Evolutionary conservation across 1,140 invertebrate genomes (phyloP).

Genomic region (Chymomyza costata): DNA sequence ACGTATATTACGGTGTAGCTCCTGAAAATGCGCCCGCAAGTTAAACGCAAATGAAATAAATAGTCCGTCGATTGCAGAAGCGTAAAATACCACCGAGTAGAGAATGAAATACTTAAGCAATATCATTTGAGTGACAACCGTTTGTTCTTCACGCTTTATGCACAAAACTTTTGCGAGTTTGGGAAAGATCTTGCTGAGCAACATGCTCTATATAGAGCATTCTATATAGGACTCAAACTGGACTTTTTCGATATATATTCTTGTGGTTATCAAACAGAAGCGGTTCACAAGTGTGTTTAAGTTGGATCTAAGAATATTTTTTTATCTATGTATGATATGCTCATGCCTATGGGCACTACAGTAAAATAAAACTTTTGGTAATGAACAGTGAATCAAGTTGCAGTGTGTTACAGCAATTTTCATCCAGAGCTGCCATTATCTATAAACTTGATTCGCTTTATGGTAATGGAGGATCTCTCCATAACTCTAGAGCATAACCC

Average conservation of each 20-base stretch:
- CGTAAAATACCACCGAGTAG: conserved; percentile 12
- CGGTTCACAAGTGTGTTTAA: conserved; percentile 34
- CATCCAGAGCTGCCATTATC: too few relatives aligned
- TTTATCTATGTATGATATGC: too few relatives aligned
- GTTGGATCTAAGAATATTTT: background rate
- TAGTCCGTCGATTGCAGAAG: conserved; percentile 20
- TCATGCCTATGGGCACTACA: too few relatives aligned
- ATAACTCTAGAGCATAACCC: too few relatives aligned
- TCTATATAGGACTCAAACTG: conserved; percentile 58
- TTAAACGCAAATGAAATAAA: conserved; percentile 26
- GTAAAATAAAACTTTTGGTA: too few relatives aligned
- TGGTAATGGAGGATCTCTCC: too few relatives aligned
- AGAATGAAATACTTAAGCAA: conserved; percentile 14
- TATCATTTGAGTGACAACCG: conserved; percentile 22
- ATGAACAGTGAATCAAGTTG: too few relatives aligned
- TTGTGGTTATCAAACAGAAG: conserved; percentile 49
- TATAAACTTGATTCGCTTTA: too few relatives aligned
- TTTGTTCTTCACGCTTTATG: conserved; percentile 23
- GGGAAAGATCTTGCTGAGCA: conserved; percentile 63
- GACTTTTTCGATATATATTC: conserved; percentile 59
- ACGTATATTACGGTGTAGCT: conserved; percentile 16
- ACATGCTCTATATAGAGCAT: too few relatives aligned
- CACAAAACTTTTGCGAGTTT: too few relatives aligned
- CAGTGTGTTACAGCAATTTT: too few relatives aligned
- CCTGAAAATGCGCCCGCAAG: too few relatives aligned